These are phyloP conservation scores for Atherinosoma microstoma DNA, from an alignment of 2,797 vertebrate species.

Conservation along the genomic window DNA sequence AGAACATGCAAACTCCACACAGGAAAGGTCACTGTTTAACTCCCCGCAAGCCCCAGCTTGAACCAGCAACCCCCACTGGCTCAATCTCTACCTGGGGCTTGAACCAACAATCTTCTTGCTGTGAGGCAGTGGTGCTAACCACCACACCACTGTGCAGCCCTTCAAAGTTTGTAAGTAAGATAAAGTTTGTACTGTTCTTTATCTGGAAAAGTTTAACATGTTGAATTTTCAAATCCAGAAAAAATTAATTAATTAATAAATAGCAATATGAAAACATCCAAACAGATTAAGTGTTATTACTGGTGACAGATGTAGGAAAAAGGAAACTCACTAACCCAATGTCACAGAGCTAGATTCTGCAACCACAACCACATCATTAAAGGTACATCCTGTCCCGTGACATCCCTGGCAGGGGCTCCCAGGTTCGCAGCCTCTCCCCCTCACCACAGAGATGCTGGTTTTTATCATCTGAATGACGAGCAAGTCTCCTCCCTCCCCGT, in stretches of 20 bases:
- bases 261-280: not conserved
- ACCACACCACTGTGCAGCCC: no score
- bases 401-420: slow-evolving; percentile 48
- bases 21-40: no score
- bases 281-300: not conserved
- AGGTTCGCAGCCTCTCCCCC: slow-evolving; percentile 62
- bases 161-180: no score
- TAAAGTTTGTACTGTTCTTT: no score
- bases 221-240: not conserved
- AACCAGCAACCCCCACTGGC: no score
- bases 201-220: no score
- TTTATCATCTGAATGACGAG: slow-evolving; percentile 77
- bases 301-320: not conserved
- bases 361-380: slow-evolving; percentile 72
- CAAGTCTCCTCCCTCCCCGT: slow-evolving; percentile 27
- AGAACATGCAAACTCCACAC: no score
- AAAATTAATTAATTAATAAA: not conserved
- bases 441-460: slow-evolving; percentile 72
- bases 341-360: slow-evolving; percentile 64
- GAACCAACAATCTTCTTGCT: no score
- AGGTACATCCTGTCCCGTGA: slow-evolving; percentile 44
- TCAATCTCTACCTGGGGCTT: no score
- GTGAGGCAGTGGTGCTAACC: no score
- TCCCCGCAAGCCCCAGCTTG: no score
- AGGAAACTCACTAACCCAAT: slow-evolving; percentile 63